These are phyloP conservation scores for Myoxocephalus aenaeus DNA, from an alignment of 2,797 vertebrate genomes.

Conservation along the genomic window DNA sequence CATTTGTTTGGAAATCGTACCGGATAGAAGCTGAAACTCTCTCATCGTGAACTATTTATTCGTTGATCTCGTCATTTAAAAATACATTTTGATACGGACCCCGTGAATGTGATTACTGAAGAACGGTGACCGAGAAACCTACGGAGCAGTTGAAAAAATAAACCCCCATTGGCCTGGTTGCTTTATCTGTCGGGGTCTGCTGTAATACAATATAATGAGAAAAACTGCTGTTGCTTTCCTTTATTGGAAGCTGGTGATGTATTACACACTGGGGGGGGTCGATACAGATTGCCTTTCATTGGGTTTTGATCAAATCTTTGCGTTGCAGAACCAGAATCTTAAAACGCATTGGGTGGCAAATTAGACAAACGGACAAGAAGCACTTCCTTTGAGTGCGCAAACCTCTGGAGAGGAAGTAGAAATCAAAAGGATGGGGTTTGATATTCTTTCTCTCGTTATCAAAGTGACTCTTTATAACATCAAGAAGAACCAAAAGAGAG, in stretches of 20 bases:
- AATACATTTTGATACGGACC: neutral
- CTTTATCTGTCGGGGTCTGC: neutral
- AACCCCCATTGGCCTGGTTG: neutral
- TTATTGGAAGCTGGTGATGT: neutral
- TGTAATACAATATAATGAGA: neutral
- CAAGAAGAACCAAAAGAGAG: neutral
- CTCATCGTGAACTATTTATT: neutral
- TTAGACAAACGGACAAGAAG: neutral
- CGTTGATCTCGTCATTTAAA: neutral
- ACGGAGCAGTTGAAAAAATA: too few species aligned
- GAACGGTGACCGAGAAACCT: neutral
- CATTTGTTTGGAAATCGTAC: neutral
- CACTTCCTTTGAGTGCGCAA: neutral
- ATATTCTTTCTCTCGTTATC: neutral
- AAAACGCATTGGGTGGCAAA: neutral
- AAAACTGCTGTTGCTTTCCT: neutral
- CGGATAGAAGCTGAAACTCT: neutral
- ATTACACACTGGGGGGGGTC: neutral
- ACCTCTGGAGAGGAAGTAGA: neutral
- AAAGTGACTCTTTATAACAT: too few species aligned
- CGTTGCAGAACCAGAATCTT: neutral
- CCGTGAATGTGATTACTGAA: neutral
- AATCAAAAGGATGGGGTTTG: neutral
- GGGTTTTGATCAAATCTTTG: neutral
- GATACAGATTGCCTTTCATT: neutral